phyloP scores from a whole-genome alignment of 2,888 invertebrate genomes.

The Adelognathus sp. region DNA sequence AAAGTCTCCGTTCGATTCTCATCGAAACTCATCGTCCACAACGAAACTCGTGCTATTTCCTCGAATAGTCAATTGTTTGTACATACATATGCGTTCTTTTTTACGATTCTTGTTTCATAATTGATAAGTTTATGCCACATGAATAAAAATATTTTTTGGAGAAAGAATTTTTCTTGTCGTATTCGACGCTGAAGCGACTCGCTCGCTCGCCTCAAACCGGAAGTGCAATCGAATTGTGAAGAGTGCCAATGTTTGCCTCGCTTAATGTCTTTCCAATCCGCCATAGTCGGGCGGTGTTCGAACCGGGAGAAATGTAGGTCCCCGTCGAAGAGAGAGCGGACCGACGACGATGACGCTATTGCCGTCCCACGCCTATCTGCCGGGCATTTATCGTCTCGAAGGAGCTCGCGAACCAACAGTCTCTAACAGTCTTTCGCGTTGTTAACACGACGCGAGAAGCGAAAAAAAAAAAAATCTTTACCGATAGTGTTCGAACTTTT shows the following conservation, averaged over 20 bases:
- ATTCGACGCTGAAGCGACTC: no score
- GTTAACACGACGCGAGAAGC: constrained; percentile 39
- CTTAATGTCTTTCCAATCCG: constrained; percentile 31
- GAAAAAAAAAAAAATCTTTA: constrained; percentile 37
- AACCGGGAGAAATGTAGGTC: constrained; percentile 56
- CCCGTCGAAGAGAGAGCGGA: constrained; percentile 67
- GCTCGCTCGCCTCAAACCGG: no score
- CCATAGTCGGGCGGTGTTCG: constrained; percentile 31
- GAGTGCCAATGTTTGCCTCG: background rate
- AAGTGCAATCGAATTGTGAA: background rate
- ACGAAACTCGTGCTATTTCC: constrained; percentile 3
- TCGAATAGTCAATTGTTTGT: constrained; percentile 35
- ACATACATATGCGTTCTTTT: constrained; percentile 51
- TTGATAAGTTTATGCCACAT: constrained; percentile 4
- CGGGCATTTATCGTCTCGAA: constrained; percentile 36
- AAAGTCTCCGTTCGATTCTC: background rate
- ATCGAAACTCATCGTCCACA: background rate
- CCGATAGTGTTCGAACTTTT: background rate
- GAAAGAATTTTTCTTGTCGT: background rate
- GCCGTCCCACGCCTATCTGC: constrained; percentile 66
- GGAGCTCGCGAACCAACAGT: constrained; percentile 54
- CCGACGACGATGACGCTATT: constrained; percentile 67
- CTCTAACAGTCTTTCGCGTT: constrained; percentile 54
- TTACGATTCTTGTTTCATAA: constrained; percentile 13
- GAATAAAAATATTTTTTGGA: constrained; percentile 27